Evolutionary conservation across 2,113 vertebrate genomes (phyloP).

Genomic region (Lathamus discolor): DNA sequence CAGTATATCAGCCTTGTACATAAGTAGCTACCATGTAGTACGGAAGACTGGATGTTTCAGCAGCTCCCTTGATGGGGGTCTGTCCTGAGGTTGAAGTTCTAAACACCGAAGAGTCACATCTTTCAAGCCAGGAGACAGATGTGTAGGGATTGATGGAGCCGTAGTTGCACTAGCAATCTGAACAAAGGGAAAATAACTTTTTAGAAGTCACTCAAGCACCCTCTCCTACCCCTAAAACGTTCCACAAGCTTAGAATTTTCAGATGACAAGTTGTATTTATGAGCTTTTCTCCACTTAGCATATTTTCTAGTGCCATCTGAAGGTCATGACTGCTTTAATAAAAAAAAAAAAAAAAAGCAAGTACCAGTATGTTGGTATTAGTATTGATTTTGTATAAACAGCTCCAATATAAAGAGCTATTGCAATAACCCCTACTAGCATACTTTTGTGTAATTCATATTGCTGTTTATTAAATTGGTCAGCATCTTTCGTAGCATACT

Average conservation of each 20-base stretch:
- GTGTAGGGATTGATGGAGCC: conserved; percentile 84
- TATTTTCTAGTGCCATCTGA: not conserved
- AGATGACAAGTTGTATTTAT: not conserved
- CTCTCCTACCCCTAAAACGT: not conserved
- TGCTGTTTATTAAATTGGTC: not conserved
- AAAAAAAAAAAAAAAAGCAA: not conserved
- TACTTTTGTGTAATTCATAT: not conserved
- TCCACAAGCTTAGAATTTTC: not conserved
- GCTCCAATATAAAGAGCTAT: not conserved
- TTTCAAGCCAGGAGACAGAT: conserved; percentile 85
- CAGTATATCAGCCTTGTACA: not conserved
- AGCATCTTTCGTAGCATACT: not conserved
- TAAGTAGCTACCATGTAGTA: conserved; percentile 80
- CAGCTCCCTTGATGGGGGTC: conserved; percentile 85
- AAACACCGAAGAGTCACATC: conserved; percentile 89
- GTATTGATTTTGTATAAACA: not conserved
- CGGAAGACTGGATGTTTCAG: conserved; percentile 90
- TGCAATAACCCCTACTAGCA: not conserved
- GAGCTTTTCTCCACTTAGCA: not conserved
- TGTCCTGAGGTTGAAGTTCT: conserved; percentile 88
- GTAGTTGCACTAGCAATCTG: conserved; percentile 91
- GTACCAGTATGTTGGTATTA: not conserved
- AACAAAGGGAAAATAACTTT: not conserved
- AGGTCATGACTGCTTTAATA: not conserved
- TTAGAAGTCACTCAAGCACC: not conserved